phyloP scores from a whole-genome alignment of 1,140 invertebrate species.

The Thaumatotibia leucotreta region DNA sequence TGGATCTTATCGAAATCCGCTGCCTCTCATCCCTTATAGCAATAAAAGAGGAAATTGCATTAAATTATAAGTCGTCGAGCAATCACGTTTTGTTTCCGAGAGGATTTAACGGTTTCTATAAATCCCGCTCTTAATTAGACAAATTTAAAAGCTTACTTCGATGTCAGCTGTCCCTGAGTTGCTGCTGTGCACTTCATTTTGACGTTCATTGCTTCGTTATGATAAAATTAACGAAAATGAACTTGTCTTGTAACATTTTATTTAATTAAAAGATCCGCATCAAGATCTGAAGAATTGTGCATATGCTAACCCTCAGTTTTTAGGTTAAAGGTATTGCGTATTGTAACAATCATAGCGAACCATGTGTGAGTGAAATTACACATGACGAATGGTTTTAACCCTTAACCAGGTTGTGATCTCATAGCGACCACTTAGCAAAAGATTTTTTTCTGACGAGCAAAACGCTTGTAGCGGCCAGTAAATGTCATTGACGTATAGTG shows the following conservation, averaged over 20 bases:
- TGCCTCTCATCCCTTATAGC: slow-evolving; percentile 20
- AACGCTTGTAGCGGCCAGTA: no score
- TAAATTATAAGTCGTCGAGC: slow-evolving; percentile 73
- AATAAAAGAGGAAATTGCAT: slow-evolving; percentile 68
- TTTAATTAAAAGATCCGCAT: no score
- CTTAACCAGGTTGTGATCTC: no score
- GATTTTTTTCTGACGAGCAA: no score
- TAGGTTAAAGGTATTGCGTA: no score
- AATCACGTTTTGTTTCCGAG: slow-evolving; percentile 72
- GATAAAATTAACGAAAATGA: background rate
- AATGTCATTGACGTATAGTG: no score
- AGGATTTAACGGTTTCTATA: slow-evolving; percentile 70
- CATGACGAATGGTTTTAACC: no score
- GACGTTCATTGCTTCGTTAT: background rate
- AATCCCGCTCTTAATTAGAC: slow-evolving; percentile 68
- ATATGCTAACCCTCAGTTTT: no score
- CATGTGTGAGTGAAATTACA: no score
- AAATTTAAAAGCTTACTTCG: slow-evolving; percentile 60
- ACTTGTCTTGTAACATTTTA: background rate
- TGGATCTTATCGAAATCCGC: slow-evolving; percentile 16
- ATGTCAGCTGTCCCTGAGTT: slow-evolving; percentile 44
- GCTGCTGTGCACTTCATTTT: background rate
- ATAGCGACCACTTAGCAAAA: no score
- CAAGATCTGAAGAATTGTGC: no score
- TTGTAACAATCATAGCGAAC: no score